phyloP scores from a whole-genome alignment of 2,113 vertebrate genomes.

The Ctenomys sociabilis region DNA sequence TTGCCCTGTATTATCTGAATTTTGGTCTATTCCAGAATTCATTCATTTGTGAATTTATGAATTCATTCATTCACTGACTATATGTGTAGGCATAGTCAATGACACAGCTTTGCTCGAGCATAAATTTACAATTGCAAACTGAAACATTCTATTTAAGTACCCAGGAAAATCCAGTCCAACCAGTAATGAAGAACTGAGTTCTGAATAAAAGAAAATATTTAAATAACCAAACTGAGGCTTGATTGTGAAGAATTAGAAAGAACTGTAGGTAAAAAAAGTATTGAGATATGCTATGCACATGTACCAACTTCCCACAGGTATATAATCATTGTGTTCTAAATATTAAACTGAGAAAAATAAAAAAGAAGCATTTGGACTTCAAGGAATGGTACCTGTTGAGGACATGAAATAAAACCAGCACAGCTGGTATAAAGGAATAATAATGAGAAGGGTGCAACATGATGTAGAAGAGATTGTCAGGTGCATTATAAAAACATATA shows the following conservation, averaged over 20 bases:
- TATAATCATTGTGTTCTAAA: background rate
- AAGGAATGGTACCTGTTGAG: background rate
- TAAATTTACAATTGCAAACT: background rate
- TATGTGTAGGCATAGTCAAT: background rate
- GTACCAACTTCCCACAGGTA: background rate
- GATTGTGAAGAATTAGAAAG: background rate
- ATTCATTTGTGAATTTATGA: background rate
- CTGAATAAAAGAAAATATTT: background rate
- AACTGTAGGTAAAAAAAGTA: background rate
- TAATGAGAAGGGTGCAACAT: background rate
- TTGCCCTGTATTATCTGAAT: background rate
- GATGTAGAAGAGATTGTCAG: background rate
- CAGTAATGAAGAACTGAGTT: background rate
- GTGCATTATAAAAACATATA: background rate
- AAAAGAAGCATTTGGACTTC: background rate
- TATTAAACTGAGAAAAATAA: background rate
- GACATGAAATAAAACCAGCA: background rate
- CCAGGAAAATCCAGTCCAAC: background rate
- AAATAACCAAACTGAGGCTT: background rate
- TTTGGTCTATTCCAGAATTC: background rate
- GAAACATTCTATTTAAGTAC: background rate
- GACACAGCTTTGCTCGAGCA: background rate
- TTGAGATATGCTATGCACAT: background rate
- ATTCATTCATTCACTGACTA: background rate
- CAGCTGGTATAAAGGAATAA: background rate